A percentile compares a stretch with the other conserved stretches of the same genome.
Evolutionary conservation across 2,113 vertebrate genomes (phyloP).

Genomic region (Malurus cyaneus): DNA sequence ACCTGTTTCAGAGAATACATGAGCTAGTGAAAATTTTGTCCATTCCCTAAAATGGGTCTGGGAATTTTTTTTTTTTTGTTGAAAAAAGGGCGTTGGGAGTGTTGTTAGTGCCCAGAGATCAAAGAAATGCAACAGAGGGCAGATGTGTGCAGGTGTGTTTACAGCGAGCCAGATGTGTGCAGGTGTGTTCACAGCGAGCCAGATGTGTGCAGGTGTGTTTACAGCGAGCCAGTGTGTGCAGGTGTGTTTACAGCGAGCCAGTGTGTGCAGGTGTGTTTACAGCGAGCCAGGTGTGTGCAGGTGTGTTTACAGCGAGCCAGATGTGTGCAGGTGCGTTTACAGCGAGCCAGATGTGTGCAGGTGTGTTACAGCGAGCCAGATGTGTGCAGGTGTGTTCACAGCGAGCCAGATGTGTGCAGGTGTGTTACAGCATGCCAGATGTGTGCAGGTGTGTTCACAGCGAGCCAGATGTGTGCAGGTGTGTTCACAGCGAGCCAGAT

Average conservation of each 20-base stretch:
- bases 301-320: not conserved
- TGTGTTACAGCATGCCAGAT: no score
- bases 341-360: not conserved
- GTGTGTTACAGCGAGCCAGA: no score
- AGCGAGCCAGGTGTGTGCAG: not conserved
- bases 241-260: not conserved
- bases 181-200: not conserved
- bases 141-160: not conserved
- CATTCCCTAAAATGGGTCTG: accelerated
- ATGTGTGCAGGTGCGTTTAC: not conserved
- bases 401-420: not conserved
- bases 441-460: not conserved
- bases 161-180: not conserved
- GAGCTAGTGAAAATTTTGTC: not conserved
- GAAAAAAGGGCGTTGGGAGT: not conserved
- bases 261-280: not conserved
- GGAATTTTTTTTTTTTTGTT: not conserved
- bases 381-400: not conserved
- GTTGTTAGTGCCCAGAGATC: not conserved
- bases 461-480: not conserved
- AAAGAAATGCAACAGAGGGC: not conserved
- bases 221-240: not conserved
- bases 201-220: not conserved
- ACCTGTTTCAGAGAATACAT: not conserved
- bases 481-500: not conserved